Conservation (phyloP, 2,113 vertebrate species). For the Actinemys pallida region DNA sequence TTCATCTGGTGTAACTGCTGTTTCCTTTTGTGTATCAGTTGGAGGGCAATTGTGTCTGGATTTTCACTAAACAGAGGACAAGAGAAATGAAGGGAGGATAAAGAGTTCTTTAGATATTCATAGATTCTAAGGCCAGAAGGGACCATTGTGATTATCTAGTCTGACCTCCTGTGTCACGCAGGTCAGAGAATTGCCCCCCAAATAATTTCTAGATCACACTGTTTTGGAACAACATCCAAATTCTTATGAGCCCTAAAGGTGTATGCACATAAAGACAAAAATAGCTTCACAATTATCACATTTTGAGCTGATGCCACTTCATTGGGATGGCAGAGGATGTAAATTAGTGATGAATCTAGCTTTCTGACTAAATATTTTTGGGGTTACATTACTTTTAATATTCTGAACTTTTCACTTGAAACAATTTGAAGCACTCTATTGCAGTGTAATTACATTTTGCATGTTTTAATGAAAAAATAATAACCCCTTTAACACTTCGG, state of each 20-base stretch:
- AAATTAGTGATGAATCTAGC: background rate
- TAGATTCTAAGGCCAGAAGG: background rate
- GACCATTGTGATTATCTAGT: background rate
- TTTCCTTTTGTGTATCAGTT: background rate
- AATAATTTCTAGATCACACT: too few species aligned
- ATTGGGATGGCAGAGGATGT: background rate
- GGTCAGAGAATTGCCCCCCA: too few species aligned
- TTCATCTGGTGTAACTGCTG: background rate
- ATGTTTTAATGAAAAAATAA: conserved; percentile 73
- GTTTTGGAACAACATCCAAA: background rate
- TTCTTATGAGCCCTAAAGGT: background rate
- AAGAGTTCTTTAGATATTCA: background rate
- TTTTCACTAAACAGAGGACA: background rate
- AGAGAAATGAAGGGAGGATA: background rate
- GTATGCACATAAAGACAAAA: background rate
- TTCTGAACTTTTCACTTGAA: conserved; percentile 32
- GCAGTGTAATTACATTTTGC: conserved; percentile 65
- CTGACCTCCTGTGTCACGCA: background rate
- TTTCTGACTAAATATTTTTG: background rate
- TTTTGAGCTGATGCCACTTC: background rate
- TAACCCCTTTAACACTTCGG: conserved; percentile 61
- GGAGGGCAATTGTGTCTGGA: accelerated
- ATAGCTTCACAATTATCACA: background rate
- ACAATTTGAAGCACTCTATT: conserved; percentile 50
- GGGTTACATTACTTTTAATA: conserved; percentile 32